Percentiles rank a stretch among this genome's conserved stretches.
Evolutionary conservation across 2,113 vertebrate species (phyloP).

Genomic region (Trogon melanurus): DNA sequence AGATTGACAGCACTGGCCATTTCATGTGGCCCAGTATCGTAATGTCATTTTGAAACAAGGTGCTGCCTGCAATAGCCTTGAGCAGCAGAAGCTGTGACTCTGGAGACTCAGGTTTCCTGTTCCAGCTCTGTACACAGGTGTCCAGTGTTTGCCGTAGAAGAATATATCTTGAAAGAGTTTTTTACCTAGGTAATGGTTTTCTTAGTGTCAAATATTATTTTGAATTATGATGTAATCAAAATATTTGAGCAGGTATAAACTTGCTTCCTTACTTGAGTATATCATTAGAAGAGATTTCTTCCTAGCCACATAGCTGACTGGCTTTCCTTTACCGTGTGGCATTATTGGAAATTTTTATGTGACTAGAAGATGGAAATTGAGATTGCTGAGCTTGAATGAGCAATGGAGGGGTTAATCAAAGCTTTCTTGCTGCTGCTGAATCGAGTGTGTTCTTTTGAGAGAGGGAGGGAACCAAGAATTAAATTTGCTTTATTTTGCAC

Average conservation of each 20-base stretch:
- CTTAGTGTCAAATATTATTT: background rate
- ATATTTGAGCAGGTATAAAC: background rate
- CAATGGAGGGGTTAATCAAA: conserved; percentile 19
- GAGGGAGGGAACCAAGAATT: background rate
- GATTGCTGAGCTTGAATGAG: background rate
- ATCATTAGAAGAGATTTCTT: background rate
- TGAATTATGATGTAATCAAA: background rate
- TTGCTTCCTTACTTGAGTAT: background rate
- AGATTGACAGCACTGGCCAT: background rate
- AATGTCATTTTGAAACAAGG: background rate
- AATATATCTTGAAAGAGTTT: background rate
- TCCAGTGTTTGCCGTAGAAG: background rate
- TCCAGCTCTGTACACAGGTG: background rate
- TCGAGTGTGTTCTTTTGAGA: background rate
- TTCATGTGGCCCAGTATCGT: background rate
- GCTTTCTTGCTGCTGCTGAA: background rate
- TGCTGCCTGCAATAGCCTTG: background rate
- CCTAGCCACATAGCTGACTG: background rate
- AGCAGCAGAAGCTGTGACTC: background rate
- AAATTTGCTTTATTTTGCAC: conserved; percentile 52
- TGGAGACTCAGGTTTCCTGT: background rate
- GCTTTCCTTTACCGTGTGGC: background rate
- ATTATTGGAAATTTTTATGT: background rate
- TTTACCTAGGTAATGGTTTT: background rate
- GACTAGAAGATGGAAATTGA: background rate